A percentile compares a stretch with the other conserved stretches of the same genome.
phyloP scores from a whole-genome alignment of 2,797 vertebrate genomes.

The Simalia tracyae region DNA sequence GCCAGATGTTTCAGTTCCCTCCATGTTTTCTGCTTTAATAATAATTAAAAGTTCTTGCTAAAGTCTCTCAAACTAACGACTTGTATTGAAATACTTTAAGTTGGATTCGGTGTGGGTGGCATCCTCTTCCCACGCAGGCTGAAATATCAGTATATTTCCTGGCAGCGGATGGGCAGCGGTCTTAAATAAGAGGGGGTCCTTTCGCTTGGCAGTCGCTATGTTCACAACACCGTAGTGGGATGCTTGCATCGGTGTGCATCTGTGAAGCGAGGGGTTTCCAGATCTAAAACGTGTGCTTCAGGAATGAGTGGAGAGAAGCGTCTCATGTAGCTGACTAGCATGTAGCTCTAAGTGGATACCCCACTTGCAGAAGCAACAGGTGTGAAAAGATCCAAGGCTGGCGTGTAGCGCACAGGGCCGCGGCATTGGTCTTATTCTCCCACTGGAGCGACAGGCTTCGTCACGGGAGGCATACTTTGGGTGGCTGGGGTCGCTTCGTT shows the following conservation, averaged over 20 bases:
- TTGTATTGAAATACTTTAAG: neutral
- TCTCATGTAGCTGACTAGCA: neutral
- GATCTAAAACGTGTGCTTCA: neutral
- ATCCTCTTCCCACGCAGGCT: neutral
- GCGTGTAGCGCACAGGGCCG: neutral
- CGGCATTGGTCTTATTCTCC: neutral
- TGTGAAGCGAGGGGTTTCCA: neutral
- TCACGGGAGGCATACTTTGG: neutral
- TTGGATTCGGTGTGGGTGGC: no score
- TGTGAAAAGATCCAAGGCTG: neutral
- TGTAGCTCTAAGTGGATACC: no score
- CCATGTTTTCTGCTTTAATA: neutral
- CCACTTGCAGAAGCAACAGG: neutral
- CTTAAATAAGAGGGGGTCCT: neutral
- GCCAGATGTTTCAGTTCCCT: neutral
- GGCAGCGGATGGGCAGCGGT: neutral
- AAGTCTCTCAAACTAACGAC: no score
- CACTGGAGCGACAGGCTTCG: neutral
- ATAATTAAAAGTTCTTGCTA: no score
- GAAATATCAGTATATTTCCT: neutral
- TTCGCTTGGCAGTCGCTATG: neutral
- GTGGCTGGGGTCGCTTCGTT: neutral
- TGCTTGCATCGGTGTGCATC: neutral
- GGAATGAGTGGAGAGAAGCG: neutral
- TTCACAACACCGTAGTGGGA: accelerated